Evolutionary conservation across 1,140 invertebrate genomes (phyloP), one percentile per base, ranked within the genome.

Genomic region (Eueides isabella): DNA sequence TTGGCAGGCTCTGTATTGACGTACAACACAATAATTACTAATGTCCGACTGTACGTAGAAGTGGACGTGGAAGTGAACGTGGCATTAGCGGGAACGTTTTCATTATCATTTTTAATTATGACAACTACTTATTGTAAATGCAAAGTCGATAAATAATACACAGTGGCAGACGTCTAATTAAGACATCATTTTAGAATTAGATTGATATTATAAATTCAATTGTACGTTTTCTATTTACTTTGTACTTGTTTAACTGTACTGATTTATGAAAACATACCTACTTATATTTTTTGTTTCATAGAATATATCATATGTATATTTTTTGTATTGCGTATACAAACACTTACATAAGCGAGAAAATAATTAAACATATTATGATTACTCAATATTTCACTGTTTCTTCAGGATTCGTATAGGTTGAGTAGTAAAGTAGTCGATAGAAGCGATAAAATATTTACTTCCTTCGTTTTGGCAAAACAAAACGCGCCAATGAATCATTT

Each of bases 11-110:
- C 67, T 76, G n/a, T n/a, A 72, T 72, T 68, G 78, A 79, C 72
- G 75, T 71, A 77, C 64, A 67, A 74, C 69, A 72, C 44, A 74
- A 74, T 74, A 74, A 79, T 79, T 75, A 76, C 67, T 61, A 63
- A 33, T 71, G 61, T 61, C 28, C 23, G 26, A 28, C 61, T 26
- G 12, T 2, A 48, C 4, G 41, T 48, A 19, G 19, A 61, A 19
- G 35, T 38, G 35, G 35, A 38, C 11, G 41, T 44, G 41, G 41
- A 44, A 7, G 41, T 44, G 41, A 16, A 44, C 61, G 23, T 29
- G 61, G 23, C 61, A 28, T 29, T 61, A 61, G 28, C 28, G 16
- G 7, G 61, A 28, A 61, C 28, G 28, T 12, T 61, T 61, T 61
- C 7, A 44, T 44, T 44, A 44, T 44, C 41, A 44, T 44, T 44